Evolutionary conservation across 64 coral and sea anemone genomes (phyloP).

Genomic region (Stylophora pistillata): DNA sequence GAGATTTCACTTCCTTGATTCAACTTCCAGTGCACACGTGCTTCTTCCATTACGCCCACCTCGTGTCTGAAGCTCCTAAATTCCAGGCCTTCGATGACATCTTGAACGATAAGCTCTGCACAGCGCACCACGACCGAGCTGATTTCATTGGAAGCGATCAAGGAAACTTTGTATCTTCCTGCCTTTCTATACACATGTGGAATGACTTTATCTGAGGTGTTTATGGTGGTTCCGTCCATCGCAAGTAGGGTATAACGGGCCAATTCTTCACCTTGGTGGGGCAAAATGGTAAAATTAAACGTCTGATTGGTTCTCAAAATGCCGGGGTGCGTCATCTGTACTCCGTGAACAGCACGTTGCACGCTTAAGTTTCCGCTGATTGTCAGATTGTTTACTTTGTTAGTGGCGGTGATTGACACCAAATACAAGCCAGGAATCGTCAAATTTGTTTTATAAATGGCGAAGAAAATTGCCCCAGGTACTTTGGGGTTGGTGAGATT

Average conservation of each 20-base stretch:
- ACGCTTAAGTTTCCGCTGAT: constrained; percentile 21
- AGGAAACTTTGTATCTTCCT: constrained; percentile 15
- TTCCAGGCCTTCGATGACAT: constrained; percentile 15
- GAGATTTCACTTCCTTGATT: constrained; percentile 40
- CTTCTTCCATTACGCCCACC: neutral
- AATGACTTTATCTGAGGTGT: neutral
- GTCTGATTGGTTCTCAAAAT: constrained; percentile 31
- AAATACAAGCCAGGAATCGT: constrained; percentile 15
- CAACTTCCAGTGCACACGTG: constrained; percentile 18
- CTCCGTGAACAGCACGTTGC: constrained; percentile 2
- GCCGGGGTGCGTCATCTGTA: neutral
- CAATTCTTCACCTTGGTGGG: constrained; percentile 1
- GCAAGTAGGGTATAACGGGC: constrained; percentile 14
- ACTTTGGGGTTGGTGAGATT: constrained; percentile 41
- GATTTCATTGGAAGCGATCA: constrained; percentile 45
- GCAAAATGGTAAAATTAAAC: constrained; percentile 20
- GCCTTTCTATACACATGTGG: constrained; percentile 1
- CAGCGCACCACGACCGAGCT: constrained; percentile 26
- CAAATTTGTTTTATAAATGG: constrained; percentile 19
- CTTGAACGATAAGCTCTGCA: constrained; percentile 3
- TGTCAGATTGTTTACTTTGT: neutral
- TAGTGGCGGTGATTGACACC: constrained; percentile 43
- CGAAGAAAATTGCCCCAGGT: constrained; percentile 45
- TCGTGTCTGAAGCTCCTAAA: neutral
- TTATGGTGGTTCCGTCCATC: constrained; percentile 12